Evolutionary conservation across 2,797 vertebrate species (phyloP).

Genomic region (Cheirogaleus major): DNA sequence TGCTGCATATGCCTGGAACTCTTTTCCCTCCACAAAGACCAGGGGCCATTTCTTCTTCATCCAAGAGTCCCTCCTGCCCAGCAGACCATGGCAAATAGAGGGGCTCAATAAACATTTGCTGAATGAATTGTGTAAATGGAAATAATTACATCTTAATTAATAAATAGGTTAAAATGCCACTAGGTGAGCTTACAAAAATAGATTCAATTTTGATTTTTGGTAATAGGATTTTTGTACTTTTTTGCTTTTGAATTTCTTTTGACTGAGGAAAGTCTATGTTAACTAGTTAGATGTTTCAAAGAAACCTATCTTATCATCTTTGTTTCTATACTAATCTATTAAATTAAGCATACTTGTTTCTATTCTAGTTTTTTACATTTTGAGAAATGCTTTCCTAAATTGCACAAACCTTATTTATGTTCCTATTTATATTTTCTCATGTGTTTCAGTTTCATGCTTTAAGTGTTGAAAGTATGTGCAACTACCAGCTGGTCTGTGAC

Average conservation of each 20-base stretch:
- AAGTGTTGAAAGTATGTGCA: conserved; percentile 89
- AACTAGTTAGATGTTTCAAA: not conserved
- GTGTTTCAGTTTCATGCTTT: conserved; percentile 90
- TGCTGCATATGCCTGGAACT: not conserved
- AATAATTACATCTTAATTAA: not conserved
- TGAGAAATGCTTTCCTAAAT: conserved; percentile 36
- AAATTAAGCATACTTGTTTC: not conserved
- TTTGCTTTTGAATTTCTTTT: conserved; percentile 43
- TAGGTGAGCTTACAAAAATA: not conserved
- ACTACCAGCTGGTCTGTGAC: conserved; percentile 90
- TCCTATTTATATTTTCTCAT: conserved; percentile 56
- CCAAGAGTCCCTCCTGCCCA: not conserved
- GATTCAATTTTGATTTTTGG: not conserved
- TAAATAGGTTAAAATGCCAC: not conserved
- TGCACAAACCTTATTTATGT: not conserved
- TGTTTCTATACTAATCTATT: not conserved
- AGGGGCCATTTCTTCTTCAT: not conserved
- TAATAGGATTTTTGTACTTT: not conserved
- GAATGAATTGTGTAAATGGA: not conserved
- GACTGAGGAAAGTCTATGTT: conserved; percentile 16
- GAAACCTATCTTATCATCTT: not conserved
- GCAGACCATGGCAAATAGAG: not conserved
- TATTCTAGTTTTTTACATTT: conserved; percentile 25
- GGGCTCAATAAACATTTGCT: not conserved
- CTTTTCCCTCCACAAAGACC: not conserved